These are phyloP conservation scores for Craniophora ligustri DNA, from an alignment of 2,888 invertebrate species.

Conservation along the genomic window DNA sequence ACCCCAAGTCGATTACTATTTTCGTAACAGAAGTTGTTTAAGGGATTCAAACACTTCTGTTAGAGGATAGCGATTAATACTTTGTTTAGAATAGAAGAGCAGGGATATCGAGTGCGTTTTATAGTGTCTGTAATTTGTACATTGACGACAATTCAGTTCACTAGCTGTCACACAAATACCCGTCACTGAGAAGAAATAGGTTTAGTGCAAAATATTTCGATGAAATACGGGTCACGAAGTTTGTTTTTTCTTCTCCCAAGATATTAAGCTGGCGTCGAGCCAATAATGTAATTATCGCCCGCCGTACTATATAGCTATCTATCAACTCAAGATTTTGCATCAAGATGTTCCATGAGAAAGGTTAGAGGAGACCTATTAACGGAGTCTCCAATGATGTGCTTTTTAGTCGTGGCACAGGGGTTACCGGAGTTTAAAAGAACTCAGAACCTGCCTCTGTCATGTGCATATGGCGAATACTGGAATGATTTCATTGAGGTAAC, in stretches of 20 bases:
- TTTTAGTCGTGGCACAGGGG: too few relatives aligned
- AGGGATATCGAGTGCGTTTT: too few relatives aligned
- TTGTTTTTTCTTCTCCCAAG: constrained; percentile 33
- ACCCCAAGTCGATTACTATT: too few relatives aligned
- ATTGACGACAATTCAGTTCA: neutral
- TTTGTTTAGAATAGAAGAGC: too few relatives aligned
- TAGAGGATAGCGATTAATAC: neutral
- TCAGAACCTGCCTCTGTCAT: too few relatives aligned
- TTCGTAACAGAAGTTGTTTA: neutral
- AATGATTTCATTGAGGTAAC: too few relatives aligned
- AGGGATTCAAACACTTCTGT: neutral
- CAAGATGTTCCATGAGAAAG: too few relatives aligned
- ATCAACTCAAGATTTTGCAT: constrained; percentile 9
- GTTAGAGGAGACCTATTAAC: too few relatives aligned
- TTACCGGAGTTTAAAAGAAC: too few relatives aligned
- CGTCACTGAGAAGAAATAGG: neutral
- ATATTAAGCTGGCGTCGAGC: constrained; percentile 39
- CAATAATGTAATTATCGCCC: constrained; percentile 50
- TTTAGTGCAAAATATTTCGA: constrained; percentile 20
- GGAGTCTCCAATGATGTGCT: too few relatives aligned
- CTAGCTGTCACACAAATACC: neutral
- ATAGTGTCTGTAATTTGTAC: too few relatives aligned
- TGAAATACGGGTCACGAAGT: constrained; percentile 36
- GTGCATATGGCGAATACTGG: too few relatives aligned
- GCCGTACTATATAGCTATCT: constrained; percentile 15